Evolutionary conservation across 2,797 vertebrate species (phyloP).

Genomic region (Enoplosus armatus): DNA sequence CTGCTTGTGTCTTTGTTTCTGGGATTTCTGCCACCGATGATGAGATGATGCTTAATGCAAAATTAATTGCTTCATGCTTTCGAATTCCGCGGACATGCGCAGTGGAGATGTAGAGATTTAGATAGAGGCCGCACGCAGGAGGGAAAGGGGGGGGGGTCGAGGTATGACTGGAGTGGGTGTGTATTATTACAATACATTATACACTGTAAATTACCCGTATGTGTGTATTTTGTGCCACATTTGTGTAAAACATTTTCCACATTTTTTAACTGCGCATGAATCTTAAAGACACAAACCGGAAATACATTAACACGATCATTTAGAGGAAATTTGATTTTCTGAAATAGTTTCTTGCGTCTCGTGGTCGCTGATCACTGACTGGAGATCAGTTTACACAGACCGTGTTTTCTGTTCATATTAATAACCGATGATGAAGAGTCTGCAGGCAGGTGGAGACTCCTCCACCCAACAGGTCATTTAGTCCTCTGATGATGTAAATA

Average conservation of each 20-base stretch:
- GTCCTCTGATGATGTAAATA: not conserved
- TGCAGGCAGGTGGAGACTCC: not conserved
- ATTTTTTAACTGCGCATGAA: not conserved
- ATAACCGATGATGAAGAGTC: not conserved
- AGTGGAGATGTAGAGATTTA: constrained; percentile 14
- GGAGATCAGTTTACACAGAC: not conserved
- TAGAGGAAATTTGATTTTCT: not conserved
- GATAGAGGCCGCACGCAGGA: not conserved
- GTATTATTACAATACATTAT: too few relatives aligned
- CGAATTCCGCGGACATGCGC: constrained; percentile 40
- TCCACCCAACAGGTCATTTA: not conserved
- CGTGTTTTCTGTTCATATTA: not conserved
- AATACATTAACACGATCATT: not conserved
- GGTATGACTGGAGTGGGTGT: constrained; percentile 16
- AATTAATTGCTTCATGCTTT: constrained; percentile 35
- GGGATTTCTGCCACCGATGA: not conserved
- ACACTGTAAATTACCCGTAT: too few relatives aligned
- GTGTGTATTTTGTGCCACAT: not conserved
- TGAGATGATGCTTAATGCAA: constrained; percentile 6
- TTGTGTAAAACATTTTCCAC: not conserved
- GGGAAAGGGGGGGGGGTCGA: not conserved
- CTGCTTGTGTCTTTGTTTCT: not conserved
- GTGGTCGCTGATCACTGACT: not conserved
- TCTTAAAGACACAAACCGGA: too few relatives aligned
- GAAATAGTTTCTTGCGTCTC: not conserved